Percentiles rank a stretch among this genome's conserved stretches.
These are phyloP conservation scores for Lysandra coridon DNA, from an alignment of 2,888 invertebrate genomes.

Conservation along the genomic window DNA sequence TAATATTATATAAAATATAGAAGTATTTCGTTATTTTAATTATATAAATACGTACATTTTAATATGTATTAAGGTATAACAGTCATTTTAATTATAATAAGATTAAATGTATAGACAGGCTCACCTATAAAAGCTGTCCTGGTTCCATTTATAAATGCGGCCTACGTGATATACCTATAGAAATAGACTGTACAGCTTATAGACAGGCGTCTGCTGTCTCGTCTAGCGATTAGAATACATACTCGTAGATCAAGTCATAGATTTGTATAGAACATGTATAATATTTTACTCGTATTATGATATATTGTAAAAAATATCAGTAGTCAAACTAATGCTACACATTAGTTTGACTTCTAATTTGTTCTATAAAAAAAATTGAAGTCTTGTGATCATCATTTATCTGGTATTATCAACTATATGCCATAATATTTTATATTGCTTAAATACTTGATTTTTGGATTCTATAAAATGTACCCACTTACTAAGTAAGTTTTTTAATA, in stretches of 20 bases:
- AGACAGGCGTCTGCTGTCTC: not conserved
- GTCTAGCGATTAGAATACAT: not conserved
- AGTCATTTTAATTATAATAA: not conserved
- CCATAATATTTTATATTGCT: too few relatives aligned
- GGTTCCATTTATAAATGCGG: not conserved
- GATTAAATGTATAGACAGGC: not conserved
- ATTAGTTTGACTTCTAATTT: too few relatives aligned
- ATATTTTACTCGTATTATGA: not conserved
- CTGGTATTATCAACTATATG: too few relatives aligned
- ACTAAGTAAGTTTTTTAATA: too few relatives aligned
- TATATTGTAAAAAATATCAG: not conserved
- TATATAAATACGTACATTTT: too few relatives aligned
- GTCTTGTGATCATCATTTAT: too few relatives aligned
- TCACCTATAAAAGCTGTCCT: not conserved
- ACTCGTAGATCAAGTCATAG: not conserved
- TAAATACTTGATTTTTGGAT: too few relatives aligned
- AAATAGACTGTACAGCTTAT: not conserved
- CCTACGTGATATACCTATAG: not conserved
- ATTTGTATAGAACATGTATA: not conserved
- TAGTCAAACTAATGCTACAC: too few relatives aligned
- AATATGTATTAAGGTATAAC: too few relatives aligned
- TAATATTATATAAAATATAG: not conserved
- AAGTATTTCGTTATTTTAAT: not conserved
- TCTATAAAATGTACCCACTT: too few relatives aligned
- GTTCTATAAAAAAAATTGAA: too few relatives aligned